Conservation (phyloP, 2,797 vertebrate species). For the Intellagama lesueurii region DNA sequence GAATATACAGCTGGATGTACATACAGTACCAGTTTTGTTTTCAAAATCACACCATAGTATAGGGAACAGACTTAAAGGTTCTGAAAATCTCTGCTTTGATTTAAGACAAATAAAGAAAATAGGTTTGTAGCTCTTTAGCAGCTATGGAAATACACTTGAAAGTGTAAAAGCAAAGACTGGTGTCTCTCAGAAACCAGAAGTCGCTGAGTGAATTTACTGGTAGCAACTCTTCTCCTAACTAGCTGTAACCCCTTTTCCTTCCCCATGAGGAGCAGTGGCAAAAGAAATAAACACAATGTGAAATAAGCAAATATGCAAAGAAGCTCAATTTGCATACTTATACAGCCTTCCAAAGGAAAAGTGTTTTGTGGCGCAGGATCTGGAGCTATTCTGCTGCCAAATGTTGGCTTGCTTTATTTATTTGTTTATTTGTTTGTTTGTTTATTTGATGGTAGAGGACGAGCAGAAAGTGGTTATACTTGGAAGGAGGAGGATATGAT, state of each 20-base stretch:
- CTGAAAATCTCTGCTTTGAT: not conserved
- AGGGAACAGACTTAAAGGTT: conserved; percentile 1
- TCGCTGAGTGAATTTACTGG: not conserved
- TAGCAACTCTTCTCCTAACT: not conserved
- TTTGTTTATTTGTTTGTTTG: not conserved
- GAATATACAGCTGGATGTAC: not conserved
- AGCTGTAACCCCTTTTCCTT: not conserved
- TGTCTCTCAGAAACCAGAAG: not conserved
- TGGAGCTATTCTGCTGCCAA: not conserved
- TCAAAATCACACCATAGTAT: not conserved
- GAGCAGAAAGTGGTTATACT: not conserved
- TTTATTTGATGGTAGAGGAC: not conserved
- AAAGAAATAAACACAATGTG: not conserved
- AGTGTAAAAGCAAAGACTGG: not conserved
- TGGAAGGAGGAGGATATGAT: not conserved
- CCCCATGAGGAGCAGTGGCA: not conserved
- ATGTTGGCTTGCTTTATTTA: not conserved
- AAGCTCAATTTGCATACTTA: not conserved
- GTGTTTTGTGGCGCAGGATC: not conserved
- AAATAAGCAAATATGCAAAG: conserved; percentile 8
- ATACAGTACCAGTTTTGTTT: not conserved
- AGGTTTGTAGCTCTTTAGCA: not conserved
- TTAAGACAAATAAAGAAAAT: not conserved
- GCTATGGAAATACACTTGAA: not conserved
- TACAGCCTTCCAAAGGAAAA: not conserved